A percentile compares a stretch with the other conserved stretches of the same genome.
Conservation (phyloP, 2,113 vertebrate species). For the Antennarius striatus region DNA sequence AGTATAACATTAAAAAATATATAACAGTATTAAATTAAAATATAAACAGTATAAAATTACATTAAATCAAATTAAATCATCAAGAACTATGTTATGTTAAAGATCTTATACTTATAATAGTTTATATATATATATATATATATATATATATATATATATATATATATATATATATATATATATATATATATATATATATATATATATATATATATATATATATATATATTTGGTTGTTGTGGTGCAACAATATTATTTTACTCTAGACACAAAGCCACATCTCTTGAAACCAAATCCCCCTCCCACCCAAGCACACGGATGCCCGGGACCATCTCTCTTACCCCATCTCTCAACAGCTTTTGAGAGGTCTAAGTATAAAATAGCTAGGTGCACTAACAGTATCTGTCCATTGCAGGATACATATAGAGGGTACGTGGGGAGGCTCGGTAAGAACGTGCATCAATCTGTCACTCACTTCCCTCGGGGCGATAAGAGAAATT, state of each 20-base stretch:
- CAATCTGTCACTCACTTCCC: slow-evolving; percentile 85
- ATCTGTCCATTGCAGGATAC: slow-evolving; percentile 85
- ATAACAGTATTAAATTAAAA: too few species aligned
- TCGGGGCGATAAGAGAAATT: slow-evolving; percentile 84
- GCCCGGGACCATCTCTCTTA: slow-evolving; percentile 80
- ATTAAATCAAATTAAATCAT: too few species aligned
- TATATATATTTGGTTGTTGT: not conserved
- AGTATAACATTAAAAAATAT: too few species aligned
- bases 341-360: slow-evolving; percentile 88
- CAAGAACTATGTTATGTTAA: too few species aligned
- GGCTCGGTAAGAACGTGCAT: slow-evolving; percentile 80
- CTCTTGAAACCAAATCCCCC: slow-evolving; percentile 83
- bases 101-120: too few species aligned
- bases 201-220: too few species aligned
- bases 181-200: too few species aligned
- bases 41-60: too few species aligned
- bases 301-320: slow-evolving; percentile 80
- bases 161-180: too few species aligned
- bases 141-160: too few species aligned
- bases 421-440: slow-evolving; percentile 76
- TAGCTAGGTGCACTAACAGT: slow-evolving; percentile 78
- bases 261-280: slow-evolving; percentile 64
- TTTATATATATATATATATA: too few species aligned
- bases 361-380: slow-evolving; percentile 85
- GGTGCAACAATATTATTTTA: slow-evolving; percentile 48